Conservation (phyloP, 2,113 vertebrate genomes). For the Chionis minor region DNA sequence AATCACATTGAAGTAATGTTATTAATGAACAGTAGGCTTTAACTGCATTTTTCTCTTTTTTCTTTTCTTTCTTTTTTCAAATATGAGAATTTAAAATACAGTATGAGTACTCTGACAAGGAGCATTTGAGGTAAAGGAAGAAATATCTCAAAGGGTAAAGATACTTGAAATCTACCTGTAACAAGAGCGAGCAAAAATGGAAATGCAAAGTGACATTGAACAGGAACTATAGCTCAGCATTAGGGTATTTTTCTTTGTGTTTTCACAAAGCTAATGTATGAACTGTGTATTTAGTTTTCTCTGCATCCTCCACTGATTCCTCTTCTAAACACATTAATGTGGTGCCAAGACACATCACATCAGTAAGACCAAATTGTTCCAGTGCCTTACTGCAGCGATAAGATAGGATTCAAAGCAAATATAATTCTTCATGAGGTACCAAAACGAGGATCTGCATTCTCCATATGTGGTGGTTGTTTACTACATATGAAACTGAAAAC, state of each 20-base stretch:
- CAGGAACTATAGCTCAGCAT: neutral
- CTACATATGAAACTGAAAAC: neutral
- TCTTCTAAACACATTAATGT: neutral
- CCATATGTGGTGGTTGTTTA: neutral
- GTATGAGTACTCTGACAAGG: neutral
- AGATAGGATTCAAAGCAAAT: neutral
- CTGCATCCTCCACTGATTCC: neutral
- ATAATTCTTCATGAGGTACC: neutral
- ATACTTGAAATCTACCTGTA: neutral
- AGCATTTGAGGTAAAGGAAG: neutral
- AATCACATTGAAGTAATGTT: neutral
- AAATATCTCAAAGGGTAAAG: neutral
- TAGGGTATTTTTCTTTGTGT: neutral
- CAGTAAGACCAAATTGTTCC: neutral
- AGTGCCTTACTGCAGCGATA: neutral
- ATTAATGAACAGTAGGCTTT: neutral
- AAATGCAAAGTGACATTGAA: neutral
- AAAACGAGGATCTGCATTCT: neutral
- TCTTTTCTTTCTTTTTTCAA: neutral
- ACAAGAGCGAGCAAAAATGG: neutral
- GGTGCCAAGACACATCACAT: neutral
- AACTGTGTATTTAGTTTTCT: neutral
- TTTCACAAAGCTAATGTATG: neutral
- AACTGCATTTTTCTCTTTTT: neutral
- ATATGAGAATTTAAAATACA: neutral